A percentile compares a stretch with the other conserved stretches of the same genome.
These are phyloP conservation scores for Danionella dracula DNA, from an alignment of 2,797 vertebrate species.

Conservation along the genomic window DNA sequence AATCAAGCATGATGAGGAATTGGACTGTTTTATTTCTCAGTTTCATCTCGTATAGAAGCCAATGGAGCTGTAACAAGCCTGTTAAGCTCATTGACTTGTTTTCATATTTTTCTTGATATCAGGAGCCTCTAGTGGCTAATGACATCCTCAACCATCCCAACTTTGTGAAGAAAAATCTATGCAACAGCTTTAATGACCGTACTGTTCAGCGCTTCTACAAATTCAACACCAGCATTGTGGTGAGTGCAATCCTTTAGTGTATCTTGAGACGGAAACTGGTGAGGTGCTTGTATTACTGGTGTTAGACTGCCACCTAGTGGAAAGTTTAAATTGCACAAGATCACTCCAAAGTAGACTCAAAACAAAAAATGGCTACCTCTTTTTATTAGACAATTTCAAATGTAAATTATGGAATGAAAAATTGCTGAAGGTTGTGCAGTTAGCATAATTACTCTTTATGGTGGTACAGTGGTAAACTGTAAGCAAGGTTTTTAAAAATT, in stretches of 20 bases:
- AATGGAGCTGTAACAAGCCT: background rate
- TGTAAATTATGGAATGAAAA: too few species aligned
- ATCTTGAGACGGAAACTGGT: too few species aligned
- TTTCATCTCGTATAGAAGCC: background rate
- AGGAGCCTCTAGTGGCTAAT: conserved; percentile 96
- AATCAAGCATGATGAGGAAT: background rate
- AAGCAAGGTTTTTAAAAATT: too few species aligned
- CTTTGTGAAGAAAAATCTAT: conserved; percentile 95
- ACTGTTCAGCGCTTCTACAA: conserved; percentile 97
- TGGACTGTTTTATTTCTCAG: background rate
- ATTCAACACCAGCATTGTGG: conserved; percentile 93
- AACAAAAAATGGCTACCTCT: too few species aligned
- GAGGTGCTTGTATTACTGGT: conserved; percentile 12
- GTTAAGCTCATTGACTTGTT: background rate
- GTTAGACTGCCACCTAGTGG: conserved; percentile 52
- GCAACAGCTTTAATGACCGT: conserved; percentile 97
- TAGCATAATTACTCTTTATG: too few species aligned
- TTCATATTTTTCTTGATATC: background rate
- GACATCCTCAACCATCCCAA: conserved; percentile 98
- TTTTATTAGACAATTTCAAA: too few species aligned
- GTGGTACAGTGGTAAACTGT: too few species aligned
- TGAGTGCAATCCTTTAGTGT: conserved; percentile 56
- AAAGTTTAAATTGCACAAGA: background rate
- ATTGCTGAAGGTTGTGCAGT: too few species aligned
- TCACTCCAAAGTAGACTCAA: too few species aligned